Evolutionary conservation across 2,888 invertebrate genomes (phyloP).

Genomic region (Oscheius sp.): DNA sequence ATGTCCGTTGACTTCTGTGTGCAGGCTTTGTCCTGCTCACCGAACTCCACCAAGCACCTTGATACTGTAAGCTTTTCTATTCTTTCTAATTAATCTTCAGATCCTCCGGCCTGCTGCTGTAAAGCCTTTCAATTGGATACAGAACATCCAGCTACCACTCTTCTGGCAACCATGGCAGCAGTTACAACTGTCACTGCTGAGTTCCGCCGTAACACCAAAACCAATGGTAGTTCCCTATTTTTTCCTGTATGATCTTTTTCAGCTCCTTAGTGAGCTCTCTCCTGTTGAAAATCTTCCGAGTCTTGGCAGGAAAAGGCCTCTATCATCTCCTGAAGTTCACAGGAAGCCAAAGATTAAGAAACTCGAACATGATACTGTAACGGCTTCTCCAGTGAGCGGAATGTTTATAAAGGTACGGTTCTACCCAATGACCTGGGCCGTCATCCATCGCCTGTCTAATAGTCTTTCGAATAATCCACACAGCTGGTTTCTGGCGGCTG

Average conservation of each 20-base stretch:
- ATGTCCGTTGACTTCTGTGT: constrained; percentile 44
- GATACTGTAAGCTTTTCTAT: constrained; percentile 2
- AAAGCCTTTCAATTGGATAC: constrained; percentile 18
- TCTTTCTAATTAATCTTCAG: not conserved
- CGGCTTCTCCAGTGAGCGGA: constrained; percentile 68
- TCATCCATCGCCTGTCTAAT: not conserved
- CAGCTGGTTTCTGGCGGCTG: constrained; percentile 25
- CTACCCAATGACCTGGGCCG: not conserved
- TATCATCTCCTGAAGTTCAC: not conserved
- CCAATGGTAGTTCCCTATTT: not conserved
- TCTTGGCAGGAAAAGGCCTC: not conserved
- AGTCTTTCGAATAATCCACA: constrained; percentile 2
- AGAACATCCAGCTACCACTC: constrained; percentile 1
- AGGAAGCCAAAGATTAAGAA: constrained; percentile 37
- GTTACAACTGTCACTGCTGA: constrained; percentile 10
- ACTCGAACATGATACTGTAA: constrained; percentile 62
- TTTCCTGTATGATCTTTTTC: not conserved
- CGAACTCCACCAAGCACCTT: constrained; percentile 12
- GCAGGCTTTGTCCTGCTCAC: constrained; percentile 33
- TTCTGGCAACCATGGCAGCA: constrained; percentile 30
- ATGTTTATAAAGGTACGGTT: constrained; percentile 68
- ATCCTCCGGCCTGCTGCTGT: constrained; percentile 10
- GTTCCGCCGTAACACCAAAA: constrained; percentile 2
- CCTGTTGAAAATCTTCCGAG: constrained; percentile 1
- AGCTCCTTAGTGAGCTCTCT: not conserved